phyloP scores from a whole-genome alignment of 1,140 invertebrate genomes.

The Venturia canescens region DNA sequence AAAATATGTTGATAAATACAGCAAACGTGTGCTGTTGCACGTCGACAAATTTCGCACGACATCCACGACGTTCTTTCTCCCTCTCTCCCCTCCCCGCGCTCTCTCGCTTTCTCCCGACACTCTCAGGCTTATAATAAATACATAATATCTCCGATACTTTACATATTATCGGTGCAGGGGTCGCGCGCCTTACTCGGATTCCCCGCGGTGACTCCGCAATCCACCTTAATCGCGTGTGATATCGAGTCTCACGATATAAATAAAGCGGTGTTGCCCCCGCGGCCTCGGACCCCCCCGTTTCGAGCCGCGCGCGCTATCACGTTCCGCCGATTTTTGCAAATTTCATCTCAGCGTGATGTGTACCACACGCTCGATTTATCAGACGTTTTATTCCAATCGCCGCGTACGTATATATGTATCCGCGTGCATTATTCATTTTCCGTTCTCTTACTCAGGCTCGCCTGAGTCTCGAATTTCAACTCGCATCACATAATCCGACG shows the following conservation, averaged over 20 bases:
- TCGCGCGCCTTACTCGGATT: slow-evolving; percentile 29
- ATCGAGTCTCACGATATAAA: neutral
- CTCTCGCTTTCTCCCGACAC: slow-evolving; percentile 31
- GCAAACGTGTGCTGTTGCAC: neutral
- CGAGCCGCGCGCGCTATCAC: neutral
- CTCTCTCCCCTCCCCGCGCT: neutral
- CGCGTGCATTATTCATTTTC: too few relatives aligned
- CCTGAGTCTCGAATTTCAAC: too few relatives aligned
- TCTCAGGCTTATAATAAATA: slow-evolving; percentile 66
- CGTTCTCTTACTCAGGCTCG: too few relatives aligned
- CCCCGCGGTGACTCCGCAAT: slow-evolving; percentile 31
- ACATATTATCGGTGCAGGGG: slow-evolving; percentile 57
- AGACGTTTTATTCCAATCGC: neutral
- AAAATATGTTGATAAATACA: neutral
- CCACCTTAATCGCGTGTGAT: slow-evolving; percentile 24
- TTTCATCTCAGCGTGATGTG: slow-evolving; percentile 43
- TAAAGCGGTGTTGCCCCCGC: slow-evolving; percentile 40
- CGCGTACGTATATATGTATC: too few relatives aligned
- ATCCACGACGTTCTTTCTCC: neutral
- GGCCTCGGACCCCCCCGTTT: slow-evolving; percentile 1
- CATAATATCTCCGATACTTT: slow-evolving; percentile 68
- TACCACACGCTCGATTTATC: slow-evolving; percentile 41
- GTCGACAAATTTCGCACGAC: neutral
- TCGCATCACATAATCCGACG: too few relatives aligned
- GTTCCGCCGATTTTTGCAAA: slow-evolving; percentile 52